Evolutionary conservation across 1,140 invertebrate species (phyloP), one percentile per base, ranked within the genome.

Genomic region (Chlorops oryzae): DNA sequence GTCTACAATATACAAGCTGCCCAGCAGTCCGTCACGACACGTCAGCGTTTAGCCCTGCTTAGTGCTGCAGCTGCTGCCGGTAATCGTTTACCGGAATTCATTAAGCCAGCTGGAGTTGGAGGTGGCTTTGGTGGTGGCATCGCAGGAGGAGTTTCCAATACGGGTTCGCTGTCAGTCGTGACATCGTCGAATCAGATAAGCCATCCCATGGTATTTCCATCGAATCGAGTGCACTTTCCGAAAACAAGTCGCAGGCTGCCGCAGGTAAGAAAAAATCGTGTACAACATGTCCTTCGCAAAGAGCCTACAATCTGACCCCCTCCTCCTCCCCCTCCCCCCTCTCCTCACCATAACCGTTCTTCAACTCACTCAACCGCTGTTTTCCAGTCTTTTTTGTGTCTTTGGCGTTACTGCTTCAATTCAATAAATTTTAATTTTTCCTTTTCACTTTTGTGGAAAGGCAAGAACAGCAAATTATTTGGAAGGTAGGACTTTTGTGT

Each of bases 1-100:
- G 77, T 87, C 12, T 87, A 86, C 69, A 87, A 83, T 62, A 77
- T 88, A 48, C 84, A 86, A 18, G 69, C 69, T 0, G 69, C 65
- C 0, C 68, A 71, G 43, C 65, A 65, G 1, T 63, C 66, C 5
- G 61, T 66, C 34, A 68, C 71, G 41, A 45, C 58, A 13, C 65
- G 69, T 59, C 65, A 61, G 5, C 61, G 65, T 24, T 27, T 39
- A 12, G 59, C 59, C 3, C 24, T 69, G 47, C 40, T 49, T 13
- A 38, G 34, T 44, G 41, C 23, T 20, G 59, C 57, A n/a, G 59
- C 55, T 10, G 52, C 58, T 0, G 55, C 55, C 3, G 52, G 57
- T 3, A 27, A 28, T 46, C 25, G 41, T 24, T 43, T 44, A 28
- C 40, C 42, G 3, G 41, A 44, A 51, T 42, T 32, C n/a, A 34